phyloP scores from a whole-genome alignment of 2,888 invertebrate species.

The Coecobrya sp. region DNA sequence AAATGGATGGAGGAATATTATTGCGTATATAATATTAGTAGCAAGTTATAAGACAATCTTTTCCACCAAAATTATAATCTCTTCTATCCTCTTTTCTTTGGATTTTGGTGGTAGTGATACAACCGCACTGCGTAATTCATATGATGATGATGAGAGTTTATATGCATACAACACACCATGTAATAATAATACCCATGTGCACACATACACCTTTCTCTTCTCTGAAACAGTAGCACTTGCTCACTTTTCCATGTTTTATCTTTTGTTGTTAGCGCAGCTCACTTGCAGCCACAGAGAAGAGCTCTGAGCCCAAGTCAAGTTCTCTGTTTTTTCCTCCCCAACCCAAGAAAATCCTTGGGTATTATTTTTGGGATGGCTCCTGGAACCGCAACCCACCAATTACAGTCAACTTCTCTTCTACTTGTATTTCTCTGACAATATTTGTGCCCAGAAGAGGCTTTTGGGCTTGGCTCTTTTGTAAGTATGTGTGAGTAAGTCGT shows the following conservation, averaged over 20 bases:
- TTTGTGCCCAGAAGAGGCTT: constrained; percentile 22
- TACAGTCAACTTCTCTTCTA: constrained; percentile 76
- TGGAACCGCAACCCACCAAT: constrained; percentile 85
- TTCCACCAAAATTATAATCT: constrained; percentile 47
- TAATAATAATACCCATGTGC: background rate
- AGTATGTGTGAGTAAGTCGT: constrained; percentile 39
- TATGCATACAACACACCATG: background rate
- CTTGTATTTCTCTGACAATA: constrained; percentile 26
- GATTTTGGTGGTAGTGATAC: constrained; percentile 39
- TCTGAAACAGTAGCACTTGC: background rate
- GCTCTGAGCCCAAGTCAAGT: constrained; percentile 44
- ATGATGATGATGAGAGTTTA: constrained; percentile 48
- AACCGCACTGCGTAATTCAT: constrained; percentile 56
- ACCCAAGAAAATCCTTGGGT: constrained; percentile 75
- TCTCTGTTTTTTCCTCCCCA: constrained; percentile 62
- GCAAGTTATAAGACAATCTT: constrained; percentile 31
- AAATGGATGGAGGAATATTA: constrained; percentile 29
- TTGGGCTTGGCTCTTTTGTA: constrained; percentile 15
- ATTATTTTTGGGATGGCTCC: constrained; percentile 84
- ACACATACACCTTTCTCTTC: background rate
- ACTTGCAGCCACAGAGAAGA: constrained; percentile 37
- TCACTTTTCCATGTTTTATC: constrained; percentile 37
- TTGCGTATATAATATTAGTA: constrained; percentile 7
- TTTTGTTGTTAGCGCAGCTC: constrained; percentile 72
- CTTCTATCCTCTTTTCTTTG: constrained; percentile 36